These are phyloP conservation scores for Macrocentrus cingulum DNA, from an alignment of 1,140 invertebrate genomes.

Conservation along the genomic window DNA sequence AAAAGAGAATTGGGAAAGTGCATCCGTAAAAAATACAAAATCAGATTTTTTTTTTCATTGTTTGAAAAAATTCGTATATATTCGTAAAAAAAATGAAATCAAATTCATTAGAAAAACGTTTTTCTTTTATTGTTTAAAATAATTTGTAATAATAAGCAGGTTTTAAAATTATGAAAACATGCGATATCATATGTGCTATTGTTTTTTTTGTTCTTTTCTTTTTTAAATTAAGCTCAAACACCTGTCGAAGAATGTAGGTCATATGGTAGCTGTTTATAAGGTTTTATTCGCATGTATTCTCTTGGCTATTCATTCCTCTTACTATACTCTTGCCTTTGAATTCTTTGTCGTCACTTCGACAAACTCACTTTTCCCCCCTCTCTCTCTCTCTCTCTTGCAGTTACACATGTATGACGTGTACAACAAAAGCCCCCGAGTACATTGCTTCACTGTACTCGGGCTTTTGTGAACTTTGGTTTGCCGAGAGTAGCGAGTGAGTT, in stretches of 20 bases:
- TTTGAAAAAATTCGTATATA: no score
- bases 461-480: not conserved
- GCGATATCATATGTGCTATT: no score
- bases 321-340: not conserved
- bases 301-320: not conserved
- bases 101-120: not conserved
- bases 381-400: no score
- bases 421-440: not conserved
- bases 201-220: not conserved
- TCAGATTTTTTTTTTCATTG: not conserved
- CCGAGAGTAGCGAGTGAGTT: not conserved
- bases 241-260: constrained; percentile 29
- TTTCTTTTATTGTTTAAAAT: not conserved
- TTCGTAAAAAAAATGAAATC: no score
- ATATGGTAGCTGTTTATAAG: not conserved
- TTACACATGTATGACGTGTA: no score
- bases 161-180: no score
- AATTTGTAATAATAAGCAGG: no score
- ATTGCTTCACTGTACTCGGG: not conserved
- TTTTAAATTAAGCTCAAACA: constrained; percentile 11
- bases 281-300: constrained; percentile 5
- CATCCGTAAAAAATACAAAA: not conserved
- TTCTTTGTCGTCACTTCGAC: not conserved
- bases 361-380: no score
- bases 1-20: not conserved